Base-by-base conservation (phyloP, 2,113 vertebrate species). In the Andinoacara biseriatus region DNA sequence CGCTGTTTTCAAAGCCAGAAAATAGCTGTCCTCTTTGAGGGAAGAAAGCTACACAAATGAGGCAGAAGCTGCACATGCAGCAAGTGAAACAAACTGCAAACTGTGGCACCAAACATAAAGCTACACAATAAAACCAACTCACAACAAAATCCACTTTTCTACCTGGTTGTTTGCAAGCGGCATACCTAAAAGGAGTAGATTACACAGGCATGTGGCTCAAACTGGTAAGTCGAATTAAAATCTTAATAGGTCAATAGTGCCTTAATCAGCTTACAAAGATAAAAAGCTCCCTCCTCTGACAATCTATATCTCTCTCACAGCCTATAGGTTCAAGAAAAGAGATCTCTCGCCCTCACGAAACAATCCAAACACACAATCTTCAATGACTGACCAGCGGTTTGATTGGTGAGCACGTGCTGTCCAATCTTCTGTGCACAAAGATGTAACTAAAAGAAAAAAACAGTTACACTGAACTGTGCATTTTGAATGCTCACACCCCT, bases 31-130 rank as follows among this genome's bases (percentile, higher is more conserved):
- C 26, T 62, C 38, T 20, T 20, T 38, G 52, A 31, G 46, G 35
- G 31, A 31, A 81, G 43, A 11, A 38, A 57, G 22, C 2, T 5
- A 65, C 77, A 74, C 26, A 54, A 57, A 22, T 5, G 20, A 76
- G 65, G 65, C 61, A 40, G 54, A 61, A 65, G 46, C 77, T 65
- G 77, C 83, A 58, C 10, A 61, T 35, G 20, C 59, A 74, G 43
- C 49, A 60, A 79, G 83, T 24, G 56, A 80, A 85, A 67, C 58
- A 43, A 74, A 57, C 18, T 77, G 43, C 22, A 35, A 58, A 46
- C 11, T 74, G 24, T 33, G 8, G 10, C 9, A 60, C 14, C 46
- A 69, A 18, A 46, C 18, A 67, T 1, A 67, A 26, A 67, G 3
- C 35, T 9, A 38, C 11, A n/a, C 20, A 31, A 31, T 69, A 31